phyloP scores from a whole-genome alignment of 2,797 vertebrate species.

The Melanotaenia pygmaea region DNA sequence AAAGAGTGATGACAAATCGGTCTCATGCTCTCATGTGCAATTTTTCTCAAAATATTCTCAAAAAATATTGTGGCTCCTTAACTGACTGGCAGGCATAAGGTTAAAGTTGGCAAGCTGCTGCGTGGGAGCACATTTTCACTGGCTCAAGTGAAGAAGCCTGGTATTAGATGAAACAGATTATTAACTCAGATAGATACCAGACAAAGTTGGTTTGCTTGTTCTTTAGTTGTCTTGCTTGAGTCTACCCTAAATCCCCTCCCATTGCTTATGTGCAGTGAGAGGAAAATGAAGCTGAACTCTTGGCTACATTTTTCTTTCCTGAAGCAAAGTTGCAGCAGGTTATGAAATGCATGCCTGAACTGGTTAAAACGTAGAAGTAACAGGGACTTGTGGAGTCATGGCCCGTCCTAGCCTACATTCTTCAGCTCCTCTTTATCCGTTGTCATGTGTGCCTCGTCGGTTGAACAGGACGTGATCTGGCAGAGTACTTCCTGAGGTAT shows the following conservation, averaged over 20 bases:
- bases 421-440: constrained; percentile 26
- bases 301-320: constrained; percentile 7
- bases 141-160: constrained; percentile 30
- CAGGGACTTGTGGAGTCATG: constrained; percentile 9
- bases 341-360: not conserved
- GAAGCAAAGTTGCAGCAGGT: not conserved
- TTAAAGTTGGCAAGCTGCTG: constrained; percentile 39
- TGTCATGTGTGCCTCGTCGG: constrained; percentile 40
- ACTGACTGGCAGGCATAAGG: constrained; percentile 42
- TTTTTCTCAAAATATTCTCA: constrained; percentile 20
- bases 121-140: constrained; percentile 46
- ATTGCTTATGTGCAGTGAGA: not conserved
- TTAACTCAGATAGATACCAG: constrained; percentile 35
- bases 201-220: constrained; percentile 14
- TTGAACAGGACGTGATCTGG: constrained; percentile 73
- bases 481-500: constrained; percentile 71
- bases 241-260: constrained; percentile 1
- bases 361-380: not conserved
- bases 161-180: constrained; percentile 31
- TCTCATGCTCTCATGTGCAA: not conserved
- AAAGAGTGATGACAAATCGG: constrained; percentile 13
- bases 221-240: not conserved
- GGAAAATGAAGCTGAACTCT: constrained; percentile 1
- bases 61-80: constrained; percentile 21
- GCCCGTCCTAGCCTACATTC: constrained; percentile 13